Conservation (phyloP, 1,140 invertebrate species). For the Dendrolimus kikuchii region DNA sequence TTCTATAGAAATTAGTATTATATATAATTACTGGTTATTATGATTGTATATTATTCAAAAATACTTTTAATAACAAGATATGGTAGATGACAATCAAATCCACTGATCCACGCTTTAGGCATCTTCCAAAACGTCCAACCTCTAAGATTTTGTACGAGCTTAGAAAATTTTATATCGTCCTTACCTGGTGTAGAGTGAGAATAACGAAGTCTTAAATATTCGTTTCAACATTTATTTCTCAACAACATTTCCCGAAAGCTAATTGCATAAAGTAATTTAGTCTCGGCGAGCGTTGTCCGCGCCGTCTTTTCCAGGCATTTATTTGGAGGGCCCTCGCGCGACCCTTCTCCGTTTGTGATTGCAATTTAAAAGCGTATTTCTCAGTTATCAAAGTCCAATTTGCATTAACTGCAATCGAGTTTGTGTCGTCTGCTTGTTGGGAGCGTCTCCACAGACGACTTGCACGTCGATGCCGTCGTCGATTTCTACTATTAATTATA, state of each 20-base stretch:
- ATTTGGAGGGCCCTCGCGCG: conserved; percentile 31
- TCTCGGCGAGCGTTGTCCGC: conserved; percentile 28
- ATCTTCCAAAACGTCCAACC: not conserved
- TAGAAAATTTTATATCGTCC: not conserved
- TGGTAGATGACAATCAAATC: too few species aligned
- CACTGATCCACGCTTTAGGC: too few species aligned
- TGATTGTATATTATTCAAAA: too few species aligned
- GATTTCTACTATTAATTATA: too few species aligned
- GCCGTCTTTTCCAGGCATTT: conserved; percentile 28
- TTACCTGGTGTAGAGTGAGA: not conserved
- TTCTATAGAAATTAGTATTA: too few species aligned
- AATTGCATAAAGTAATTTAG: conserved; percentile 41
- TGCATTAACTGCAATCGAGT: conserved; percentile 18
- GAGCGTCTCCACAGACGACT: too few species aligned
- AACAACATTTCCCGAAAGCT: conserved; percentile 32
- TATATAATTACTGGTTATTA: too few species aligned
- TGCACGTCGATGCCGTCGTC: too few species aligned
- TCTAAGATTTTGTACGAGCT: not conserved
- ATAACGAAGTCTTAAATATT: conserved; percentile 14
- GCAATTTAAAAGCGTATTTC: conserved; percentile 31
- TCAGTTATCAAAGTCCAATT: conserved; percentile 31
- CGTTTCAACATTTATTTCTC: conserved; percentile 19
- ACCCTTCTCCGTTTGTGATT: conserved; percentile 31
- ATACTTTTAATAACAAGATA: too few species aligned
- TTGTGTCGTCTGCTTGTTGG: not conserved